Conservation (phyloP, 2,113 vertebrate species). For the Amphiprion ocellaris region DNA sequence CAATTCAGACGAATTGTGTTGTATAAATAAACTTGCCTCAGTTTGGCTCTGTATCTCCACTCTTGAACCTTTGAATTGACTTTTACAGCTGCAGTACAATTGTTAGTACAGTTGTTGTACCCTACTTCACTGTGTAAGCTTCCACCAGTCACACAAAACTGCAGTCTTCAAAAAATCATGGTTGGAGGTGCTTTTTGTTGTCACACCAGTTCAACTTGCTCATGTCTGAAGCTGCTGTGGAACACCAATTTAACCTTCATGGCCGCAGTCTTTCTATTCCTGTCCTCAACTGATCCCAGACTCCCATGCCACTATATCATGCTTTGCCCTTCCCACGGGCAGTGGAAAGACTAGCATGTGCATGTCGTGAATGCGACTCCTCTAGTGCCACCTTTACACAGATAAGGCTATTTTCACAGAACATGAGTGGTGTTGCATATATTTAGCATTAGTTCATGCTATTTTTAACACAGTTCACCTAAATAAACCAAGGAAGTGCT, state of each 20-base stretch:
- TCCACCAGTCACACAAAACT: too few species aligned
- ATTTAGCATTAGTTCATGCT: constrained; percentile 70
- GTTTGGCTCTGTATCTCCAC: too few species aligned
- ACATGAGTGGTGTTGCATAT: constrained; percentile 62
- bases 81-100: too few species aligned
- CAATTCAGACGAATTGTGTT: too few species aligned
- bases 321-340: constrained; percentile 43
- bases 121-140: too few species aligned
- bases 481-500: constrained; percentile 6
- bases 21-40: too few species aligned
- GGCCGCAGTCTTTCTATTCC: constrained; percentile 24
- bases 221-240: constrained; percentile 2
- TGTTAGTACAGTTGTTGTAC: too few species aligned
- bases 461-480: constrained; percentile 59
- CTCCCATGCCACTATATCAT: constrained; percentile 61
- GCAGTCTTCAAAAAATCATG: too few species aligned
- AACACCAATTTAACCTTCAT: constrained; percentile 36
- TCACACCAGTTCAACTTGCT: constrained; percentile 25
- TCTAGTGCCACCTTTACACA: constrained; percentile 65
- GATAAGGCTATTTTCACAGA: constrained; percentile 76
- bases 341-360: constrained; percentile 54
- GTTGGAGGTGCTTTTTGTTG: too few species aligned
- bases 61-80: too few species aligned
- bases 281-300: constrained; percentile 51
- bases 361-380: constrained; percentile 64